Conservation (phyloP, 2,113 vertebrate genomes). For the Tretioscincus oriximinensis region DNA sequence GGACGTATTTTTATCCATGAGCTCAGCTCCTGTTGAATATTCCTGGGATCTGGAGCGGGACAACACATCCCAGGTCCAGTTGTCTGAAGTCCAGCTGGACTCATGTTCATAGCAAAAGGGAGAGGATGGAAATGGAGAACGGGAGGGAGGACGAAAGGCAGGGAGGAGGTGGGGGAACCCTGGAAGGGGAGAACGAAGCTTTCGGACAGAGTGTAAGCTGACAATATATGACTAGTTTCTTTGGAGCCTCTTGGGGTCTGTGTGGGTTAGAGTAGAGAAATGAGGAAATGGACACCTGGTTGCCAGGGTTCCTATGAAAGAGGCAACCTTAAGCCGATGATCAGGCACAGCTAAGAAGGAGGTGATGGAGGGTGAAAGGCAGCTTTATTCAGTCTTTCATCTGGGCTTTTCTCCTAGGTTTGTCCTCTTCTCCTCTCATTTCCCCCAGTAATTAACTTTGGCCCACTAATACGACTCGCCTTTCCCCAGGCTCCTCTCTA, state of each 20-base stretch:
- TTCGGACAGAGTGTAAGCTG: background rate
- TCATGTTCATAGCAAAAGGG: background rate
- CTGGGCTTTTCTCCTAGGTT: background rate
- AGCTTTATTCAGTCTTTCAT: background rate
- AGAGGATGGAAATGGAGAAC: background rate
- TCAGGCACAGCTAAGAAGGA: background rate
- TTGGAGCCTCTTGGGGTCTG: conserved; percentile 2
- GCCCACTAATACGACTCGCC: background rate
- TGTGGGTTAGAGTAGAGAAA: conserved; percentile 4
- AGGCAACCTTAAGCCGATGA: too few relatives aligned
- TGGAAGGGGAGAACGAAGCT: background rate
- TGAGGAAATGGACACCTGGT: background rate
- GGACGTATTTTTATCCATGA: conserved; percentile 37
- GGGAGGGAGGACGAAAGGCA: background rate
- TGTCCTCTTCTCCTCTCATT: background rate
- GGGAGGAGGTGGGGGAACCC: too few relatives aligned
- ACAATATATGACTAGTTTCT: background rate
- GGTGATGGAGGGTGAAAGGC: background rate
- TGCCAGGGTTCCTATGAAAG: background rate
- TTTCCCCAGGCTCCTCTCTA: background rate
- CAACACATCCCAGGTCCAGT: background rate
- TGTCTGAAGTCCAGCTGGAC: conserved; percentile 25
- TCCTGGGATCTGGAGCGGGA: conserved; percentile 23
- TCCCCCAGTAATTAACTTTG: conserved; percentile 15
- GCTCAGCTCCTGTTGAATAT: conserved; percentile 36